These are phyloP conservation scores for Staurois parvus DNA, from an alignment of 2,797 vertebrate genomes.

Conservation along the genomic window DNA sequence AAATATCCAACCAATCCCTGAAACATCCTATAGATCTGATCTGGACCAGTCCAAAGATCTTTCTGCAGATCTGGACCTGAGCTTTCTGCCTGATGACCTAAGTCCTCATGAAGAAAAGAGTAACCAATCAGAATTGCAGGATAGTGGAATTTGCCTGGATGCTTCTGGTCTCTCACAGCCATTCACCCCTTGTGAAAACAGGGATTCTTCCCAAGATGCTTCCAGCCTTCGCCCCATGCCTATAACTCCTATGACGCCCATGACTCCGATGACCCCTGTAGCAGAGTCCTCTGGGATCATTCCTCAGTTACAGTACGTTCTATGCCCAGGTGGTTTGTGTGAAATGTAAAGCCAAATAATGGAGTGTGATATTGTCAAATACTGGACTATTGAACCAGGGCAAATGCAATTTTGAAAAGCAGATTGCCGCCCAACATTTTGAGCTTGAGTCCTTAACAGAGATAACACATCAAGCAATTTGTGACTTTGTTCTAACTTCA, in stretches of 20 bases:
- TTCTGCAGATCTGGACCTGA: slow-evolving; percentile 83
- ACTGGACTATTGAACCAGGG: too few relatives aligned
- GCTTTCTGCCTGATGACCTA: slow-evolving; percentile 91
- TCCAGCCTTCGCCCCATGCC: slow-evolving; percentile 69
- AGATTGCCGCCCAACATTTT: too few relatives aligned
- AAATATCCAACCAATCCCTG: slow-evolving; percentile 70
- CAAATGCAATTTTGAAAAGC: too few relatives aligned
- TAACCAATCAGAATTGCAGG: slow-evolving; percentile 55
- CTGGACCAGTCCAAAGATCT: slow-evolving; percentile 69
- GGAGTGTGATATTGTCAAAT: too few relatives aligned
- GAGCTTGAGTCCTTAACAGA: too few relatives aligned
- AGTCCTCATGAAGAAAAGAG: slow-evolving; percentile 65
- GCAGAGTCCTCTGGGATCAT: slow-evolving; percentile 90
- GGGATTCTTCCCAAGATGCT: slow-evolving; percentile 61
- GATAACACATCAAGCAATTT: too few relatives aligned
- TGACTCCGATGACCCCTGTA: slow-evolving; percentile 82
- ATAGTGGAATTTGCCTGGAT: slow-evolving; percentile 67
- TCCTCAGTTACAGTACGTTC: slow-evolving; percentile 90
- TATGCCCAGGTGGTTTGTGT: not conserved
- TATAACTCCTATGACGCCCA: slow-evolving; percentile 85
- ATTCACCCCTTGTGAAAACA: slow-evolving; percentile 4
- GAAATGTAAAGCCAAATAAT: not conserved
- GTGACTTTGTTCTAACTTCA: too few relatives aligned
- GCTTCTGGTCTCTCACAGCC: slow-evolving; percentile 53
- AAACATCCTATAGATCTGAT: slow-evolving; percentile 61